Base-by-base conservation (phyloP, 2,888 invertebrate genomes). In the Pterostichus niger region DNA sequence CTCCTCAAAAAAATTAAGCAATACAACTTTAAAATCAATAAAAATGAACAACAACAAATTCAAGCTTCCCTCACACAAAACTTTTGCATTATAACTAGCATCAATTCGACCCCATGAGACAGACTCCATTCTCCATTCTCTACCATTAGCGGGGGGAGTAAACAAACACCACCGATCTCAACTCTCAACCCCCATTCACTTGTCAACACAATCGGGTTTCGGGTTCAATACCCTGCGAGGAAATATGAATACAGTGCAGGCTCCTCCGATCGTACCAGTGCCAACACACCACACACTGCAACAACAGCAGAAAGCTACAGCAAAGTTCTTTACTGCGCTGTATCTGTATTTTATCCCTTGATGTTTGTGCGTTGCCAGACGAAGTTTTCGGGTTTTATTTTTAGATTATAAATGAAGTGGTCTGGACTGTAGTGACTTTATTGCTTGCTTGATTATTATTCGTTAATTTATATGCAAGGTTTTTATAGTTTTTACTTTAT, bases 161-260 rank as follows among this genome's bases (percentile, higher is more conserved):
- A 75, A 75, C 75, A 75, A 75, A 75, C 75, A 75, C 52, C 31
- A 31, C 33, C 52, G n/a, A 40, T 35, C 35, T 64, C 35, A 64
- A 40, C 40, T 40, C 17, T 13, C 49, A 49, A 49, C 15, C 75
- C 75, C 75, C 71, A 46, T 71, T 71, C 52, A 49, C 75, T 82
- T 82, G 82, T 82, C 82, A 82, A 82, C 82, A 82, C 82, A 82
- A 82, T 82, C 82, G 82, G 44, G 56, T 61, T 59, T 61, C 61
- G 78, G 35, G 82, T 82, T 82, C 82, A 82, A 82, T 82, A 82
- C 82, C 82, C 82, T 13, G 44, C 7, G 35, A 24, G 68, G 79
- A 79, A 79, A 64, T 79, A 79, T 79, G 77, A 77, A 77, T 77
- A 59, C 77, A 9, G 52, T 13, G 31, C 33, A 64, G 64, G 35